Evolutionary conservation across 2,113 vertebrate genomes (phyloP), one percentile per base, ranked within the genome.

Genomic region (Gambusia affinis): DNA sequence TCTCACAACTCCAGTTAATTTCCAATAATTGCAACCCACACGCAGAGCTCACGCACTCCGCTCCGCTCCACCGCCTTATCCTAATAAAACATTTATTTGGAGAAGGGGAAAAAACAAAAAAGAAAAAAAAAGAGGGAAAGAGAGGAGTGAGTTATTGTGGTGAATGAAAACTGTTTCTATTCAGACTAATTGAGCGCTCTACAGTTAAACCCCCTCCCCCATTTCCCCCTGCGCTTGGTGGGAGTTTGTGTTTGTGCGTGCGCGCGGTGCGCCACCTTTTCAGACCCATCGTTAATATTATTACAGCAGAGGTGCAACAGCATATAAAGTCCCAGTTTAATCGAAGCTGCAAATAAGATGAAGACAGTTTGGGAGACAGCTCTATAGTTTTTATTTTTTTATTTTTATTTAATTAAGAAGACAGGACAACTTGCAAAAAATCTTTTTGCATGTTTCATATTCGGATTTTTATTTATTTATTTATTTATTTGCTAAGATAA

Each of bases 1-100:
- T 95, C 95, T 95, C 95, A 91, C 95, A 95, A 96, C 96, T 96
- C 95, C 95, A 96, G 97, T 98, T 97, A 96, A 97, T 97, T 95
- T 96, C 94, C 96, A 96, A 97, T 98, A 97, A 97, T 97, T 96
- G 95, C 95, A 96, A 94, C 95, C 93, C 93, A 95, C 95, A 92
- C 93, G 94, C 88, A 88, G 93, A 90, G 90, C 94, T 95, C 94
- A 87, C 91, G 82, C 44, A 91, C 92, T 89, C 87, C 87, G 91
- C 92, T 92, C 92, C 93, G 64, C 87, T 90, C 88, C 93, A 92
- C 94, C 95, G 93, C 91, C 60, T 42, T 93, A 93, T 94, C 94
- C 93, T 94, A 93, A 96, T 96, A 96, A 96, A 96, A 95, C 94
- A 95, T 96, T 90, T 92, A 94, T 95, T 91, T 51, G 47, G 95